Base-by-base conservation (phyloP, 1,140 invertebrate genomes). In the Drosophila busckii region DNA sequence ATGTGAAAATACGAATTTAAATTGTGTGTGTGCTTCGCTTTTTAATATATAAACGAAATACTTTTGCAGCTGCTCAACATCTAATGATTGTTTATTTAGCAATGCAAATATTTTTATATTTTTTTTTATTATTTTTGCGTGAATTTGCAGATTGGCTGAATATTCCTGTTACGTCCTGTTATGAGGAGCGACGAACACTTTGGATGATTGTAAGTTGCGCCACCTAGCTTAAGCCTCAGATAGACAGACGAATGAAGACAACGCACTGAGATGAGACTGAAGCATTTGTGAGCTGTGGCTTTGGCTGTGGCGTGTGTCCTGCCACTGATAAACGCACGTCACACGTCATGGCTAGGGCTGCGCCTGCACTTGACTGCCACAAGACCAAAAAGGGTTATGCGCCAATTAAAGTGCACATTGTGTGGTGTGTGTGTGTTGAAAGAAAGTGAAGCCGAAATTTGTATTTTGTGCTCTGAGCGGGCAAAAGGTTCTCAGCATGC, bases 141-240 rank as follows among this genome's bases (percentile, higher is more conserved):
- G 46, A n/a, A 53, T 60, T 73, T 69, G 34, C 76, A 85, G 83
- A 84, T 67, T 73, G 71, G 69, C 64, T 67, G 75, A 80, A 55
- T 70, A n/a, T n/a, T n/a, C n/a, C 59, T 80, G 62, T 38, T 80
- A 85, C 83, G 83, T 70, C 83, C 85, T 85, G 83, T 83, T 75
- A 85, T 85, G 83, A 85, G 83, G 83, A 85, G 73, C 83, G 83
- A 66, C 83, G 84, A 85, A 80, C 83, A 85, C 78, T 70, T 85
- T 85, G 83, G 83, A 85, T 83, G 83, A 85, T 85, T 85, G 83
- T 85, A 85, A 85, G 83, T 85, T n/a, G n/a, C n/a, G 75, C 75
- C 23, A 53, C 61, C 50, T 52, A 62, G 42, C 56, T 34, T 42
- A 56, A 44, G 56, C 40, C 15, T 50, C 38, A 49, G 26, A 32